phyloP scores from a whole-genome alignment of 1,140 invertebrate species.

The Pararge aegeria region DNA sequence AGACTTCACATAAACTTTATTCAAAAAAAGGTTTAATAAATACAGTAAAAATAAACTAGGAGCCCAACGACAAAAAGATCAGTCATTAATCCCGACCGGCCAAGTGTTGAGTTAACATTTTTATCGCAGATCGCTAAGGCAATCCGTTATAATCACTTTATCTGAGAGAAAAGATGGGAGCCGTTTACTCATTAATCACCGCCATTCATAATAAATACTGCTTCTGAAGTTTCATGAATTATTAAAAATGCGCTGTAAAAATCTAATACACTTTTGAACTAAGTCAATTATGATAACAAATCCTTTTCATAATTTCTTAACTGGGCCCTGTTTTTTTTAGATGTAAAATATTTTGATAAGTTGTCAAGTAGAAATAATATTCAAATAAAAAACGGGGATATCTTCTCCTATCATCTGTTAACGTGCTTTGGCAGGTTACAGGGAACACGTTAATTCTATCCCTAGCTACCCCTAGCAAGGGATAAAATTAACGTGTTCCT shows the following conservation, averaged over 20 bases:
- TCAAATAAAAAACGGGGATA: too few relatives aligned
- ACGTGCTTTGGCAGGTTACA: too few relatives aligned
- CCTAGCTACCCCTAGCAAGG: too few relatives aligned
- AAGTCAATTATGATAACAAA: background rate
- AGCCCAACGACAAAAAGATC: conserved; percentile 9
- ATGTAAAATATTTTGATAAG: too few relatives aligned
- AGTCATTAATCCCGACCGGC: conserved; percentile 22
- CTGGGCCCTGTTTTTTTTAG: too few relatives aligned
- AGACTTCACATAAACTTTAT: too few relatives aligned
- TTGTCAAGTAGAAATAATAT: too few relatives aligned
- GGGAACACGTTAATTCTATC: too few relatives aligned
- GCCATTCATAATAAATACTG: conserved; percentile 33
- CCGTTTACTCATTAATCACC: conserved; percentile 43
- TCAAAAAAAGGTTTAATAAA: background rate
- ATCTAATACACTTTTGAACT: background rate
- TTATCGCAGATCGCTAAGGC: conserved; percentile 34
- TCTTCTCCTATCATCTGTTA: too few relatives aligned
- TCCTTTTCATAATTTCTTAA: too few relatives aligned
- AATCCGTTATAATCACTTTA: conserved; percentile 40
- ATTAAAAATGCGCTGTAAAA: background rate
- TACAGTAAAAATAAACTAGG: conserved; percentile 7
- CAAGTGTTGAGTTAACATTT: conserved; percentile 34
- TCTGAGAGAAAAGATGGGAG: conserved; percentile 42
- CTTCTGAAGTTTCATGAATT: background rate
- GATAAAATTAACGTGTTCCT: too few relatives aligned